phyloP scores from a whole-genome alignment of 2,113 vertebrate genomes.

The Amphilophus citrinellus region DNA sequence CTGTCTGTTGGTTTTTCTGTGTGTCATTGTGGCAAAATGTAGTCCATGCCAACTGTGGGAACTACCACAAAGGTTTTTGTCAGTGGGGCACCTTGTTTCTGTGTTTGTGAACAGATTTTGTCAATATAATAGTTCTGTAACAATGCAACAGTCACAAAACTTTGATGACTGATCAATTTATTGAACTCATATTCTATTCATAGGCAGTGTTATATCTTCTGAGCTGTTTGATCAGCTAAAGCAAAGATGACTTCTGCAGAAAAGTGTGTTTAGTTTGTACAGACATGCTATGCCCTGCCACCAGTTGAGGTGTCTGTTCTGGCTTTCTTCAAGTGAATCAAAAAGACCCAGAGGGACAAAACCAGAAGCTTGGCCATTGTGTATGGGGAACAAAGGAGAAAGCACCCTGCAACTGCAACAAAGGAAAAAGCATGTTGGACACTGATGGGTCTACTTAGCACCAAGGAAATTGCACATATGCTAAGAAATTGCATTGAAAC shows the following conservation, averaged over 20 bases:
- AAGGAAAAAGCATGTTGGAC: conserved; percentile 57
- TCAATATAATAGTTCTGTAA: background rate
- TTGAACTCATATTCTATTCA: conserved; percentile 32
- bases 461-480: conserved; percentile 67
- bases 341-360: conserved; percentile 68
- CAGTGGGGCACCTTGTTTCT: background rate
- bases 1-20: background rate
- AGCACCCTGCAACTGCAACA: conserved; percentile 43
- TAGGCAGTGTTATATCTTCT: conserved; percentile 34
- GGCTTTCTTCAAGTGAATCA: conserved; percentile 69
- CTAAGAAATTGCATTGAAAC: conserved; percentile 62
- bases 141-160: background rate
- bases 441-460: conserved; percentile 52
- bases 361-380: conserved; percentile 63
- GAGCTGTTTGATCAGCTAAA: conserved; percentile 69
- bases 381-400: conserved; percentile 35
- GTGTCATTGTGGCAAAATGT: conserved; percentile 1
- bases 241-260: conserved; percentile 56
- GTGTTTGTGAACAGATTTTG: background rate
- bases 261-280: conserved; percentile 58
- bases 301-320: conserved; percentile 64
- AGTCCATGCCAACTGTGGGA: background rate
- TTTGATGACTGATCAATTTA: conserved; percentile 30
- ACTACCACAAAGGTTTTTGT: background rate
- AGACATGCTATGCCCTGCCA: conserved; percentile 52